Percentiles rank a stretch among this genome's conserved stretches.
These are phyloP conservation scores for Pissodes strobi DNA, from an alignment of 1,140 invertebrate species.

Conservation along the genomic window DNA sequence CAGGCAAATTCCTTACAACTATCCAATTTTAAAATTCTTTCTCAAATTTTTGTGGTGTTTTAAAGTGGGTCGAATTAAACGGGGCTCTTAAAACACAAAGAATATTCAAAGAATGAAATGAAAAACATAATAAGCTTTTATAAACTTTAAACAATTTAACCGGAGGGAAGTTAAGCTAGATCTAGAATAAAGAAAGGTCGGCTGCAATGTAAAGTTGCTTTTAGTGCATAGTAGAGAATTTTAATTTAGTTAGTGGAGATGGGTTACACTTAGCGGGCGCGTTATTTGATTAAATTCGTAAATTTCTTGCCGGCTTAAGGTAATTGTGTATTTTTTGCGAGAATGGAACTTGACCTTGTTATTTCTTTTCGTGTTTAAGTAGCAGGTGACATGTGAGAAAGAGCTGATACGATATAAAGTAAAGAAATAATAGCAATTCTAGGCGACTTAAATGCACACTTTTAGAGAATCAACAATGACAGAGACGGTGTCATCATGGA, in stretches of 20 bases:
- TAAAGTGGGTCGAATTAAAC: no score
- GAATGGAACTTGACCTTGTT: not conserved
- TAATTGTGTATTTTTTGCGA: slow-evolving; percentile 31
- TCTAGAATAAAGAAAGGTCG: slow-evolving; percentile 36
- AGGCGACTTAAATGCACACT: no score
- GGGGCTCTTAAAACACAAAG: slow-evolving; percentile 23
- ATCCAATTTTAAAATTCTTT: no score
- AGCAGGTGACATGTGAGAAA: no score
- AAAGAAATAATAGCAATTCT: no score
- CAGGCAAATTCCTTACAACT: no score
- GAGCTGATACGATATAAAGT: no score
- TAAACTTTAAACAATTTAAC: slow-evolving; percentile 30
- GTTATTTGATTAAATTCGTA: slow-evolving; percentile 37
- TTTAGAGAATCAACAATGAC: no score
- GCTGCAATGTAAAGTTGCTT: slow-evolving; percentile 35
- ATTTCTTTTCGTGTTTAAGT: no score
- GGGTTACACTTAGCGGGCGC: slow-evolving; percentile 34
- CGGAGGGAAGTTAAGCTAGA: slow-evolving; percentile 30
- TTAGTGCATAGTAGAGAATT: slow-evolving; percentile 35
- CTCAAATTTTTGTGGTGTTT: no score
- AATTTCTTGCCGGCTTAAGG: slow-evolving; percentile 31
- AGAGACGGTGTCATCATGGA: no score
- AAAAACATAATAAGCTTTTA: slow-evolving; percentile 35
- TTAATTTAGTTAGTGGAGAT: slow-evolving; percentile 39
- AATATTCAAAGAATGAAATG: slow-evolving; percentile 31